phyloP scores from a whole-genome alignment of 2,113 vertebrate genomes.

The Nettapus auritus region DNA sequence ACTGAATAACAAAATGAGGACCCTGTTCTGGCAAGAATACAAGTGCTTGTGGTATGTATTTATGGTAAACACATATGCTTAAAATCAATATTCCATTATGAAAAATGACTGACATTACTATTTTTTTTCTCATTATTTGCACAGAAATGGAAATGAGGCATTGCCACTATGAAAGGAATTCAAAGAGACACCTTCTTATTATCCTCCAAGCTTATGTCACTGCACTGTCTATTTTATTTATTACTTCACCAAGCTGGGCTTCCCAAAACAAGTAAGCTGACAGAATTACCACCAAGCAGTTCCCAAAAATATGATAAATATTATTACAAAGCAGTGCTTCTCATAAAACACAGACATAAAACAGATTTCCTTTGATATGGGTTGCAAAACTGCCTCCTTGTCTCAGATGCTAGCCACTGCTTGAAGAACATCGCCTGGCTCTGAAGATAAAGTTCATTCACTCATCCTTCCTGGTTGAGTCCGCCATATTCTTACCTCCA shows the following conservation, averaged over 20 bases:
- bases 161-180: not conserved
- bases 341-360: slow-evolving; percentile 21
- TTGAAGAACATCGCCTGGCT: not conserved
- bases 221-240: slow-evolving; percentile 27
- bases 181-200: slow-evolving; percentile 17
- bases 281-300: not conserved
- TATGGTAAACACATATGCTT: not conserved
- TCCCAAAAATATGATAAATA: slow-evolving; percentile 11
- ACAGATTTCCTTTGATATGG: not conserved
- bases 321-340: slow-evolving; percentile 19
- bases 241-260: not conserved
- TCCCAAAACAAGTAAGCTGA: slow-evolving; percentile 1
- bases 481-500: not conserved
- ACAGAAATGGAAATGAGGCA: slow-evolving; percentile 13
- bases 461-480: slow-evolving; percentile 3
- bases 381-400: slow-evolving; percentile 19
- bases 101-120: slow-evolving; percentile 4
- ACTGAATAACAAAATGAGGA: not conserved
- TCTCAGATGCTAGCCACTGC: not conserved
- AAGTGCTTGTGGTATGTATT: not conserved
- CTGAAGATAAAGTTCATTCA: not conserved
- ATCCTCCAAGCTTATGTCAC: not conserved
- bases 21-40: not conserved
- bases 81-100: not conserved
- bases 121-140: not conserved